Conservation (phyloP, 2,113 vertebrate species). For the Mohoua ochrocephala region DNA sequence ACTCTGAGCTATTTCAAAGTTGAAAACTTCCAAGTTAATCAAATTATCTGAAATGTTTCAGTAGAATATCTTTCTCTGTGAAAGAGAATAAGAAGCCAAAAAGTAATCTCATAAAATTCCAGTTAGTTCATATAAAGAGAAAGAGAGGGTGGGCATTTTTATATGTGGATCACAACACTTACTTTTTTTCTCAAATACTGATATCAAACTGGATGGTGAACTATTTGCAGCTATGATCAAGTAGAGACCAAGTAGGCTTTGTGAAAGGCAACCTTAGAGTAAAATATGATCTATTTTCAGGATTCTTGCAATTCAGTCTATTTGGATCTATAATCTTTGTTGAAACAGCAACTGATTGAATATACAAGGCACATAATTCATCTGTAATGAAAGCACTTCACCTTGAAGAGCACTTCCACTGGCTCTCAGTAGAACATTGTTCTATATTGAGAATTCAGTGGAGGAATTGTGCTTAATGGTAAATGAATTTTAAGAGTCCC, state of each 20-base stretch:
- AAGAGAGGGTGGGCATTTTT: not conserved
- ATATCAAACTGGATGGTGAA: not conserved
- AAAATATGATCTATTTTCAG: not conserved
- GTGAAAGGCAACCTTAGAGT: not conserved
- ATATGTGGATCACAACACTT: not conserved
- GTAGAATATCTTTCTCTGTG: not conserved
- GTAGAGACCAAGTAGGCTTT: not conserved
- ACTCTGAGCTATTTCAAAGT: not conserved
- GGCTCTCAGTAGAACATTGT: not conserved
- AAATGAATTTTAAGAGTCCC: not conserved
- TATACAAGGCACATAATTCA: not conserved
- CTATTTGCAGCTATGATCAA: not conserved
- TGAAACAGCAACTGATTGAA: not conserved
- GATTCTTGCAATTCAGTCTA: not conserved
- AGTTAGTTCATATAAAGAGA: not conserved
- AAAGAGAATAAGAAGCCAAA: not conserved
- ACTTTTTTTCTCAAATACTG: not conserved
- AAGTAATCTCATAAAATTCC: not conserved
- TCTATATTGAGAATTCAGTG: not conserved
- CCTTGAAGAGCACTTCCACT: not conserved
- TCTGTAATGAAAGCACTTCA: not conserved
- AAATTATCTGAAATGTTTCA: not conserved
- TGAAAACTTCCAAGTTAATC: not conserved
- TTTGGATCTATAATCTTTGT: not conserved
- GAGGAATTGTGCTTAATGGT: not conserved